phyloP scores from a whole-genome alignment of 1,140 invertebrate genomes.

The Tetramorium parvispinum region DNA sequence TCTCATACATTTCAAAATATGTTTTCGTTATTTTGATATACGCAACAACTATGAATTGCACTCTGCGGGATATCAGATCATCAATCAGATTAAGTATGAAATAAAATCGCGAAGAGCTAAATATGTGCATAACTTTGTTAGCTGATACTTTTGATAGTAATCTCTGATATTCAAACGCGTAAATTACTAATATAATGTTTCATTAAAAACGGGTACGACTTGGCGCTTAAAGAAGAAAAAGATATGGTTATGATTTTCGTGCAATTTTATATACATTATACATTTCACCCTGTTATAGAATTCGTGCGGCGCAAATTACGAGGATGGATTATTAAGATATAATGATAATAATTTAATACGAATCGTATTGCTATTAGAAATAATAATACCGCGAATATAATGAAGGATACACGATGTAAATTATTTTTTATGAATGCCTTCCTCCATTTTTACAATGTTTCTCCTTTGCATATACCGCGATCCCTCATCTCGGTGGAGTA shows the following conservation, averaged over 20 bases:
- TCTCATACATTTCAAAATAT: background rate
- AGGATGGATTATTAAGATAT: background rate
- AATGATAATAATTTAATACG: conserved; percentile 16
- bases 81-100: background rate
- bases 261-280: background rate
- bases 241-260: background rate
- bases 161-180: background rate
- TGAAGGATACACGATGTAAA: conserved; percentile 8
- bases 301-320: background rate
- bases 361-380: conserved; percentile 14
- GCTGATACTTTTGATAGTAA: background rate
- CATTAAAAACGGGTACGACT: background rate
- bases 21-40: background rate
- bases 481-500: conserved; percentile 25
- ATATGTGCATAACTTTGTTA: background rate
- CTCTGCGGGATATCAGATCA: background rate
- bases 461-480: conserved; percentile 38
- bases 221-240: background rate
- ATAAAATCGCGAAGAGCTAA: background rate
- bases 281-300: background rate
- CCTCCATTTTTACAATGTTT: conserved; percentile 24
- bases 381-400: background rate
- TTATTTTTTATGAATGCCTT: conserved; percentile 21
- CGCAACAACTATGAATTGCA: background rate
- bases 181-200: background rate